These are phyloP conservation scores for Araneus ventricosus DNA, from an alignment of 1,140 invertebrate genomes.

Conservation along the genomic window DNA sequence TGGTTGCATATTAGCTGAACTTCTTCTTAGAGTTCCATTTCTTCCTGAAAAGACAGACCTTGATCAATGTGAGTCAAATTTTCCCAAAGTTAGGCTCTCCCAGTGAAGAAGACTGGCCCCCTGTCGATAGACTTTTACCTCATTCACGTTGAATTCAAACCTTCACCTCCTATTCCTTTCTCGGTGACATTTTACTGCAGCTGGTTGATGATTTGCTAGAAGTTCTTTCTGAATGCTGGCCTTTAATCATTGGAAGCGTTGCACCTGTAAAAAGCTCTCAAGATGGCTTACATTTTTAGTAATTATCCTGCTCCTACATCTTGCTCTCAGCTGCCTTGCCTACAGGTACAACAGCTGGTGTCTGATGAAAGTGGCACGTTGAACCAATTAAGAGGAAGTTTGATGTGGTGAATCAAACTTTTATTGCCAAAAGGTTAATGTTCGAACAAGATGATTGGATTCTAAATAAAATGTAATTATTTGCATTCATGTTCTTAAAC, in stretches of 20 bases:
- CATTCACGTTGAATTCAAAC: slow-evolving; percentile 97
- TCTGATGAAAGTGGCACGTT: background rate
- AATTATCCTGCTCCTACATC: slow-evolving; percentile 94
- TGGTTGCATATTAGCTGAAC: slow-evolving; percentile 98
- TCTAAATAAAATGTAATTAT: no score
- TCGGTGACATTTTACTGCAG: slow-evolving; percentile 96
- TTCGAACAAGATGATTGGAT: slow-evolving; percentile 41
- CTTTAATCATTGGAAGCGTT: slow-evolving; percentile 92
- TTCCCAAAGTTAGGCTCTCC: slow-evolving; percentile 96
- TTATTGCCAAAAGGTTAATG: slow-evolving; percentile 52
- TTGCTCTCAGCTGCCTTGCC: slow-evolving; percentile 90
- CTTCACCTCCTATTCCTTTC: slow-evolving; percentile 87
- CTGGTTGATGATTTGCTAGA: slow-evolving; percentile 94
- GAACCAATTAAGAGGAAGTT: slow-evolving; percentile 30
- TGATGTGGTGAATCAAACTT: background rate
- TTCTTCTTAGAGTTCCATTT: slow-evolving; percentile 94
- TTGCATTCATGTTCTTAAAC: no score
- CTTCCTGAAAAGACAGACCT: slow-evolving; percentile 98
- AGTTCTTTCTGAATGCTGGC: slow-evolving; percentile 89
- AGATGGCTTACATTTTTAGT: slow-evolving; percentile 83
- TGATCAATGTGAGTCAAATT: slow-evolving; percentile 96
- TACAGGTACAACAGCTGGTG: slow-evolving; percentile 76
- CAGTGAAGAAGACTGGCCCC: slow-evolving; percentile 94
- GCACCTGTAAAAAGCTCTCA: slow-evolving; percentile 86
- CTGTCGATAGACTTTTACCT: slow-evolving; percentile 90